Percentiles rank a stretch among this genome's conserved stretches.
Evolutionary conservation across 2,113 vertebrate genomes (phyloP).

Genomic region (Chaetorhynchus papuensis): DNA sequence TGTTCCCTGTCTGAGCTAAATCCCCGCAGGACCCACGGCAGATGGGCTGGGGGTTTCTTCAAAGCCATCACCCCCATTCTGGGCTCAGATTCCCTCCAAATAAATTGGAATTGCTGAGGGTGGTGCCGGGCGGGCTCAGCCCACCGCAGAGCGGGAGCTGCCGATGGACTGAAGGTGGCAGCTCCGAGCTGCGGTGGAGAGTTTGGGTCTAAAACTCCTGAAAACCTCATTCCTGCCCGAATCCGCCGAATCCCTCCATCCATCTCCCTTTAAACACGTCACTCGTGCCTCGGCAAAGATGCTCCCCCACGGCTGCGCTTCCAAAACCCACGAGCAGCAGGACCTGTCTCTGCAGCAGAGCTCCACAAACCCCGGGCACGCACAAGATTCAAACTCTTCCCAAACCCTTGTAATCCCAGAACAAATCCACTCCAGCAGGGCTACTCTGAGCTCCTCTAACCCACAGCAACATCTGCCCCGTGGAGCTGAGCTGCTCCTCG

Average conservation of each 20-base stretch:
- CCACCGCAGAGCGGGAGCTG: not conserved
- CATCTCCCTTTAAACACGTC: not conserved
- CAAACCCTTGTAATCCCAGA: not conserved
- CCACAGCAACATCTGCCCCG: not conserved
- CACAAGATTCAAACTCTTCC: not conserved
- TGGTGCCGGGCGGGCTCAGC: not conserved
- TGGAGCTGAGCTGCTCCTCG: accelerated
- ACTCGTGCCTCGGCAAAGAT: not conserved
- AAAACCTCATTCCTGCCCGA: not conserved
- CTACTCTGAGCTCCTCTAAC: not conserved
- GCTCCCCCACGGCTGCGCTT: not conserved
- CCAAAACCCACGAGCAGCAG: not conserved
- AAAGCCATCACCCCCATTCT: not conserved
- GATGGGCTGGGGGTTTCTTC: not conserved
- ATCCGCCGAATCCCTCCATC: too few relatives aligned
- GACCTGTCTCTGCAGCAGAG: not conserved
- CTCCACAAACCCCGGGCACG: not conserved
- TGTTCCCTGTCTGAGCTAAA: not conserved
- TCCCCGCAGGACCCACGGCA: not conserved
- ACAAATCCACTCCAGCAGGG: not conserved
- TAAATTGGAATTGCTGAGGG: accelerated
- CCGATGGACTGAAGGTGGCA: slow-evolving; percentile 58
- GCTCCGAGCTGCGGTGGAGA: not conserved
- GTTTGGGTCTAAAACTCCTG: not conserved
- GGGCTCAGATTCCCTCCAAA: not conserved